Base-by-base conservation (phyloP, 53 echinoderm and acorn worm genomes). In the Apostichopus leukothele region DNA sequence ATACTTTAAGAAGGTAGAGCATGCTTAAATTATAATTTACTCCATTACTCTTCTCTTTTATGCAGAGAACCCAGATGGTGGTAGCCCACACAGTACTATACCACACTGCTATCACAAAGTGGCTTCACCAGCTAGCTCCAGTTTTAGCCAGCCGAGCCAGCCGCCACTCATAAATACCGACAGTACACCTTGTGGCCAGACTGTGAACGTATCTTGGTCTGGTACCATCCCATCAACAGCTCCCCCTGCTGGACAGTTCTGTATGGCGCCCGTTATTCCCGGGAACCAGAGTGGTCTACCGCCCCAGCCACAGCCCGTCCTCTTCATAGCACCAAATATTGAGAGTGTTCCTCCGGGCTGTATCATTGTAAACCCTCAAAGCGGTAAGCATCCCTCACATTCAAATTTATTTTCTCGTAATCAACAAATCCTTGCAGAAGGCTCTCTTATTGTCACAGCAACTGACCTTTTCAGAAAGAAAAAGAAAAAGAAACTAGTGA, bases 271-370 rank as follows among this genome's bases (percentile, higher is more conserved):
- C 85, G 52, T 89, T 89, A 19, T 92, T 91, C n/a, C 93, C 89
- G 84, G 96, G 92, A 75, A 92, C 91, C 19, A 92, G 93, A 93
- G 91, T 90, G 14, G 85, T 89, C 55, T 86, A 60, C 57, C 81
- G 85, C 79, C 91, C 89, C 61, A 53, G 53, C 86, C 83, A 5
- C 91, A 90, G 55, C 95, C 95, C 5, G 92, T 95, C 50, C 90
- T 98, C 79, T 98, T 94, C 90, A 91, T 91, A 61, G 95, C 98
- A 60, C 95, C 98, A 57, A 98, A 95, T 88, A 93, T 98, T 61
- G 98, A 98, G 86, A 96, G 93, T 87, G 98, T 98, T 59, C 98
- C 98, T n/a, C 94, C 95, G 11, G 98, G 98, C n/a, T 95, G 98
- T 78, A 91, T 98, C 9, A 91, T 98, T 20, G 92, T 95, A 25